Evolutionary conservation across 2,888 invertebrate genomes (phyloP).

Genomic region (Nomada lathburiana): DNA sequence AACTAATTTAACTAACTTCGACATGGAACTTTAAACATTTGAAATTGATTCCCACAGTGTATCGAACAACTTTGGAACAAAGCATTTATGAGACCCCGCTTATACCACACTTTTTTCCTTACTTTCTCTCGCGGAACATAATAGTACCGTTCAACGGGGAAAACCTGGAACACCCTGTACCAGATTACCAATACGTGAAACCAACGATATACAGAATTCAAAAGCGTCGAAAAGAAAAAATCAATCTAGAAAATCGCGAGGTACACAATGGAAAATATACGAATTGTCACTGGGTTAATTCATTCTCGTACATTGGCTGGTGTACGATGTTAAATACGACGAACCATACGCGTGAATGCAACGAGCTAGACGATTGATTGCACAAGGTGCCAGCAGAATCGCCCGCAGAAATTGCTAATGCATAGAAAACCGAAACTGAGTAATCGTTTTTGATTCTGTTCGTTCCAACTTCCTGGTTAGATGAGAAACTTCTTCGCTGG

Average conservation of each 20-base stretch:
- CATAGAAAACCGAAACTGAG: conserved; percentile 34
- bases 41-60: no score
- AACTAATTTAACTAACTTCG: no score
- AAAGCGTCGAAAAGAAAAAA: background rate
- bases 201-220: background rate
- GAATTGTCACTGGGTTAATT: no score
- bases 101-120: no score
- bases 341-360: conserved; percentile 19
- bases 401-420: conserved; percentile 66
- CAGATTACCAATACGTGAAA: no score
- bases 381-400: conserved; percentile 69
- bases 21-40: no score
- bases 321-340: conserved; percentile 31
- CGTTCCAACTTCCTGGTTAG: conserved; percentile 56
- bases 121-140: no score
- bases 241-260: background rate
- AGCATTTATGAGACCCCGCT: no score
- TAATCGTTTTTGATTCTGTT: conserved; percentile 28
- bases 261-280: background rate
- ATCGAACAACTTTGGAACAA: no score
- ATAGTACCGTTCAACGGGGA: no score
- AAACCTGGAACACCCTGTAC: no score
- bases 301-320: no score
- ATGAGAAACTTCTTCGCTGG: conserved; percentile 7
- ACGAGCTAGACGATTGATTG: conserved; percentile 52